phyloP scores from a whole-genome alignment of 2,797 vertebrate species.

The Karalla daura region DNA sequence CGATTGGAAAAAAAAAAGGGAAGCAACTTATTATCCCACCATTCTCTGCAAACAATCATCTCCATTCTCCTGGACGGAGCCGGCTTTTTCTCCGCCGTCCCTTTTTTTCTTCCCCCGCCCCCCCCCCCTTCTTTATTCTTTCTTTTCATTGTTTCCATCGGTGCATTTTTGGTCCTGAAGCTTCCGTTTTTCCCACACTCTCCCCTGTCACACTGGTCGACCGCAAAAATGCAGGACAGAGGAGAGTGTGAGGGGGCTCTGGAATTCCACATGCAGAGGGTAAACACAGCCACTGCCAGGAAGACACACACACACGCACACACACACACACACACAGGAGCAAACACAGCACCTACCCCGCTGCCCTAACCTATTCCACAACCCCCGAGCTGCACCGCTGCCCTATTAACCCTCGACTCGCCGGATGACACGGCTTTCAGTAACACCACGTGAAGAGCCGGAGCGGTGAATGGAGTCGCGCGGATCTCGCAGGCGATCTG shows the following conservation, averaged over 20 bases:
- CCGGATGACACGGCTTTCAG: no score
- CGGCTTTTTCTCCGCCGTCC: slow-evolving; percentile 84
- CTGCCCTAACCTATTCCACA: slow-evolving; percentile 71
- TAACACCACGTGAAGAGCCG: no score
- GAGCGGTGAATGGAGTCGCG: slow-evolving; percentile 13
- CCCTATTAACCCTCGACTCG: slow-evolving; percentile 55
- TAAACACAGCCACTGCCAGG: slow-evolving; percentile 89
- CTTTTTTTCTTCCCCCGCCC: no score
- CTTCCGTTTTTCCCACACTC: slow-evolving; percentile 99
- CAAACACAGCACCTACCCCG: slow-evolving; percentile 83
- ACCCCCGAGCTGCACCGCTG: slow-evolving; percentile 34
- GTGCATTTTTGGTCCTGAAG: slow-evolving; percentile 91
- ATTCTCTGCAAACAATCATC: slow-evolving; percentile 80
- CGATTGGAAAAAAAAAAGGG: slow-evolving; percentile 74
- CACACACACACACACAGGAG: slow-evolving; percentile 81
- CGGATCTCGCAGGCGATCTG: neutral
- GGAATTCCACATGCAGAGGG: slow-evolving; percentile 91
- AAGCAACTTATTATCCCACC: slow-evolving; percentile 77
- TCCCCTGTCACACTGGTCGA: slow-evolving; percentile 94
- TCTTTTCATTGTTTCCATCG: slow-evolving; percentile 85
- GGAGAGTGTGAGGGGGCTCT: slow-evolving; percentile 90
- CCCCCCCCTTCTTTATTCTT: slow-evolving; percentile 69
- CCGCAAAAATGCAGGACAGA: slow-evolving; percentile 95
- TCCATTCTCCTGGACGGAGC: slow-evolving; percentile 80
- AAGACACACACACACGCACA: slow-evolving; percentile 76